Evolutionary conservation across 1,140 invertebrate genomes (phyloP).

Genomic region (Drosophila serrata): DNA sequence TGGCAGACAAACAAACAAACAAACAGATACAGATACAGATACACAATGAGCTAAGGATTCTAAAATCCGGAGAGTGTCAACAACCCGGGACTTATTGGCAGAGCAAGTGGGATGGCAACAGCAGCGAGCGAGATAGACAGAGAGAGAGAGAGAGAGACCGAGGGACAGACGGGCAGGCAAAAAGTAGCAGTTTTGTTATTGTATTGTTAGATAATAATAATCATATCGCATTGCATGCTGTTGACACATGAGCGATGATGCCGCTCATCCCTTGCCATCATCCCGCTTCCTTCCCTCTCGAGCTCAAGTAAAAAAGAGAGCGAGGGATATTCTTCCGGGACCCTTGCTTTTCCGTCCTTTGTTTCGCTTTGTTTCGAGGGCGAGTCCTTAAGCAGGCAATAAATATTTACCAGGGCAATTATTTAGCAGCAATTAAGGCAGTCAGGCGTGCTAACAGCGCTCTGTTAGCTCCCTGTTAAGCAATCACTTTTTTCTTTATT

Average conservation of each 20-base stretch:
- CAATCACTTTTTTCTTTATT: not conserved
- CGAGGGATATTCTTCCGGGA: not conserved
- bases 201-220: constrained; percentile 84
- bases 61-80: constrained; percentile 72
- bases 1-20: constrained; percentile 44
- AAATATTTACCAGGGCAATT: constrained; percentile 68
- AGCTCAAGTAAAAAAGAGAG: constrained; percentile 6
- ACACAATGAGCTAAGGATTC: constrained; percentile 68
- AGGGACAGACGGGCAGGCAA: constrained; percentile 40
- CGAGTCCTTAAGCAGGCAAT: constrained; percentile 62
- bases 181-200: constrained; percentile 81
- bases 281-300: constrained; percentile 16
- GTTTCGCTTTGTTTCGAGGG: constrained; percentile 11
- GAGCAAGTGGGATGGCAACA: constrained; percentile 4
- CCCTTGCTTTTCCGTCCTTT: constrained; percentile 7
- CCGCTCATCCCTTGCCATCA: constrained; percentile 61
- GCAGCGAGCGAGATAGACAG: not conserved
- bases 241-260: constrained; percentile 83
- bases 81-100: constrained; percentile 54
- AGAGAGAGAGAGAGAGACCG: not conserved
- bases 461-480: constrained; percentile 28
- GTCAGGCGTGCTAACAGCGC: constrained; percentile 19
- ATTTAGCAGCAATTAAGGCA: constrained; percentile 66
- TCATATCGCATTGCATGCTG: constrained; percentile 83
- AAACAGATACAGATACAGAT: constrained; percentile 68